Base-by-base conservation (phyloP, 2,888 invertebrate genomes). In the Pyrocoelia pectoralis region DNA sequence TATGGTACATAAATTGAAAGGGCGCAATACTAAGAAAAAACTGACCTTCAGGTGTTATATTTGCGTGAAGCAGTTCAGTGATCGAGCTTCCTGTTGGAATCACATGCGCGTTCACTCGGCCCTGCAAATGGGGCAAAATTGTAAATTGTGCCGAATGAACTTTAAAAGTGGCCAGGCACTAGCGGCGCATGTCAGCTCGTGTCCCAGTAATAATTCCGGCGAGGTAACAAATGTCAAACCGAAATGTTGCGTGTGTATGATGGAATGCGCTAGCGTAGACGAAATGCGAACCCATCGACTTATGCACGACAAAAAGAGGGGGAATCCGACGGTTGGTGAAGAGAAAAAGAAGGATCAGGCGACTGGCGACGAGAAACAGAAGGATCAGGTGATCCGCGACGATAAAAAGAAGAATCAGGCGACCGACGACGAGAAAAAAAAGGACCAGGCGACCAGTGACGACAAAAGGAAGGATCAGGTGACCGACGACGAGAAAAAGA, bases 61-160 rank as follows among this genome's bases (percentile, higher is more conserved):
- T 10, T 49, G 49, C 12, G 6, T 49, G 49, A 49, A 49, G 24
- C 15, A 49, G 9, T 49, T 49, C 18, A 2, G 15, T 9, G 49
- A 49, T 49, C 49, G 49, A 8, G 15, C 6, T 24, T 15, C 18
- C 6, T 10, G 12, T 1, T 19, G 24, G 49, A 17, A 10, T 17
- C 49, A 49, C 17, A 18, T 49, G 19, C 49, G 49, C 9, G 18
- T 6, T 9, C 49, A 49, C 10, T 19, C 49, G 2, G n/a, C 24
- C 6, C 24, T 3, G 4, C 24, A 24, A 24, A 24, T 24, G 24
- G 24, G 4, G 3, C 24, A 14, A n/a, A 40, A 4, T 4, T 14
- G 40, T 10, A n/a, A n/a, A 5, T 13, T 40, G 40, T 40, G 12
- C 12, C 2, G 12, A 8, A 40, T 4, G 40, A 40, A 10, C 40